Conservation (phyloP, 2,113 vertebrate genomes). For the Butorides virescens region DNA sequence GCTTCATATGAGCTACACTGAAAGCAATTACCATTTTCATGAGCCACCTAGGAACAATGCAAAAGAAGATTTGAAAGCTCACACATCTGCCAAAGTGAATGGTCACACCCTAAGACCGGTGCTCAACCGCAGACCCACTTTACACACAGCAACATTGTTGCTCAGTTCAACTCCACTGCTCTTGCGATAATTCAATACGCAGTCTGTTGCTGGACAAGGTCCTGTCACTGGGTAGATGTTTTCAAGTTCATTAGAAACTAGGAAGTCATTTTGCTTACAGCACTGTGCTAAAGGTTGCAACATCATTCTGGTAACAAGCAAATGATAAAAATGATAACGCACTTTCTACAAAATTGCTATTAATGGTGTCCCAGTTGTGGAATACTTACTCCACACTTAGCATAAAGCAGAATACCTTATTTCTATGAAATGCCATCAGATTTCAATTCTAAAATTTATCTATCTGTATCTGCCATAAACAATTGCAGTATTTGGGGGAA, state of each 20-base stretch:
- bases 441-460: not conserved
- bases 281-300: not conserved
- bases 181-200: accelerated
- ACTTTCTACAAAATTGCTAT: not conserved
- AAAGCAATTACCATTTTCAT: not conserved
- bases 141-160: not conserved
- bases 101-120: accelerated
- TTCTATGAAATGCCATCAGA: not conserved
- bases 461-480: not conserved
- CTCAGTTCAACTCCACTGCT: not conserved
- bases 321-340: not conserved
- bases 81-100: not conserved
- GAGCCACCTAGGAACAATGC: not conserved
- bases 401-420: not conserved
- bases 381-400: not conserved
- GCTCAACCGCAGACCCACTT: not conserved
- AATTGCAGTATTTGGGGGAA: not conserved
- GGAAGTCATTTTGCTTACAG: not conserved
- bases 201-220: not conserved
- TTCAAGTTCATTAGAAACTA: not conserved
- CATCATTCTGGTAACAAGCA: not conserved
- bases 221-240: not conserved
- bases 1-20: not conserved
- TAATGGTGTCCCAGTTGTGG: not conserved
- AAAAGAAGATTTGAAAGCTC: not conserved